phyloP scores from a whole-genome alignment of 30 jellyfish, hydroid and myxozoan genomes.

The Morbakka virulenta region DNA sequence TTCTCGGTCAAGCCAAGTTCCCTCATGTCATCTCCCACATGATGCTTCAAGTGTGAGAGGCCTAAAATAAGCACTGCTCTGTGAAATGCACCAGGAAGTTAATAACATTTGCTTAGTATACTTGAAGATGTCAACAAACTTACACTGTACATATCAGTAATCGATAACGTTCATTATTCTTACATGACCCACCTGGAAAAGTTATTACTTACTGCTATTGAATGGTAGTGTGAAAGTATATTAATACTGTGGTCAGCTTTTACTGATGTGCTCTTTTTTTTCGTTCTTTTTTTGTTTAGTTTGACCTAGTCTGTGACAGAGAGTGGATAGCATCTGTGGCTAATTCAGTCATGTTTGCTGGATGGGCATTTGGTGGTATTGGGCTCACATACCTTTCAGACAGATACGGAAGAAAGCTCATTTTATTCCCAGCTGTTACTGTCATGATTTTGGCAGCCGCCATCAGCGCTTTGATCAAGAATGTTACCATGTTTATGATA shows the following conservation, averaged over 20 bases:
- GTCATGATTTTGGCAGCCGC: constrained; percentile 32
- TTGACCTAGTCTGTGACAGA: constrained; percentile 69
- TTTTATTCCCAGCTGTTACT: constrained; percentile 51
- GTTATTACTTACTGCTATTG: too few relatives aligned
- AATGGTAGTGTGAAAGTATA: too few relatives aligned
- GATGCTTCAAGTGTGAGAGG: too few relatives aligned
- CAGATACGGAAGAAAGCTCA: constrained; percentile 52
- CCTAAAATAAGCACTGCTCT: too few relatives aligned
- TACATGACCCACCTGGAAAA: too few relatives aligned
- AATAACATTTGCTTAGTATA: too few relatives aligned
- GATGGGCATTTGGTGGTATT: constrained; percentile 85
- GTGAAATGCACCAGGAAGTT: too few relatives aligned
- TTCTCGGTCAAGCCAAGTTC: too few relatives aligned
- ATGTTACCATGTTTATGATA: constrained; percentile 30
- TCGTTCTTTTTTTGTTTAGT: constrained; percentile 42
- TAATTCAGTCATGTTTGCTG: constrained; percentile 65
- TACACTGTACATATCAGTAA: too few relatives aligned
- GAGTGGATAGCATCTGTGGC: constrained; percentile 49
- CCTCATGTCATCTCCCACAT: too few relatives aligned
- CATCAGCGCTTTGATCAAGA: constrained; percentile 26
- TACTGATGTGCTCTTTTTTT: background rate
- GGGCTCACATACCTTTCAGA: constrained; percentile 59
- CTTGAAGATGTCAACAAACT: too few relatives aligned
- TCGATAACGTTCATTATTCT: too few relatives aligned
- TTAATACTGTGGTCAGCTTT: background rate